Conservation (phyloP, 2,113 vertebrate species). For the Barbus barbus region DNA sequence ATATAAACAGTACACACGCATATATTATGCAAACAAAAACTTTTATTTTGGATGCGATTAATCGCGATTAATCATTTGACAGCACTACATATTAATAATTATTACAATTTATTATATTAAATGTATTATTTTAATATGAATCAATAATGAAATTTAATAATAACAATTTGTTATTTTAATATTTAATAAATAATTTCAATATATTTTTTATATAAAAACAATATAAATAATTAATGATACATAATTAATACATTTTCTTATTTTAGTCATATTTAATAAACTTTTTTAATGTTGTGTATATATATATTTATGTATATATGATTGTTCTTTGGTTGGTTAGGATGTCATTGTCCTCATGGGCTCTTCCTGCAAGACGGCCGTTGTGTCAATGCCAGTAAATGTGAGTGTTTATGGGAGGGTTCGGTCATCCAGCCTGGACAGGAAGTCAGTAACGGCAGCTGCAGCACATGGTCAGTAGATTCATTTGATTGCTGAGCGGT, state of each 20-base stretch:
- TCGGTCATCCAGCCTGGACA: conserved; percentile 70
- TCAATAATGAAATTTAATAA: neutral
- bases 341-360: conserved; percentile 80
- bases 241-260: neutral
- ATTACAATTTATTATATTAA: neutral
- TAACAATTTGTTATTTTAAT: neutral
- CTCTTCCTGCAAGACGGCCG: conserved; percentile 74
- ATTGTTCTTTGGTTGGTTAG: conserved; percentile 64
- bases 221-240: too few relatives aligned
- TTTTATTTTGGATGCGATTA: too few relatives aligned
- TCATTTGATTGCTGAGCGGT: neutral
- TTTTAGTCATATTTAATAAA: neutral
- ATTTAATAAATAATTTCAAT: neutral
- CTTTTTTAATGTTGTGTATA: too few relatives aligned
- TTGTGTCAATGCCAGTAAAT: conserved; percentile 80
- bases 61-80: too few relatives aligned
- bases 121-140: neutral
- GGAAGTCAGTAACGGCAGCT: conserved; percentile 68
- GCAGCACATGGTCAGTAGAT: conserved; percentile 78
- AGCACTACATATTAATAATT: too few relatives aligned
- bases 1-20: too few relatives aligned
- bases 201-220: too few relatives aligned
- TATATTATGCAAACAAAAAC: too few relatives aligned
- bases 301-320: too few relatives aligned
- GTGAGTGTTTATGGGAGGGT: conserved; percentile 74